Conservation (phyloP, 2,113 vertebrate species). For the Hippocampus mohnikei region DNA sequence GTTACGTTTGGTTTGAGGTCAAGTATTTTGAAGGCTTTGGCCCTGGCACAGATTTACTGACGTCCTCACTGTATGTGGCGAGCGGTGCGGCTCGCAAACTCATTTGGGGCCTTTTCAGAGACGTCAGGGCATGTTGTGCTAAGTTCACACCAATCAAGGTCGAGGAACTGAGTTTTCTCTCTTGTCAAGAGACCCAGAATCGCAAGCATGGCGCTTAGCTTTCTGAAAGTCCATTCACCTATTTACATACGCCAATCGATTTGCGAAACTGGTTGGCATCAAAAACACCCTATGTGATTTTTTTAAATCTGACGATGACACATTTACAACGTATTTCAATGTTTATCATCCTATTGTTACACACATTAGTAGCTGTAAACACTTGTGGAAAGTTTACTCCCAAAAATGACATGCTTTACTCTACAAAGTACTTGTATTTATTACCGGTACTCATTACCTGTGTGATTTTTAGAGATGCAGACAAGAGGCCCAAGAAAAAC, state of each 20-base stretch:
- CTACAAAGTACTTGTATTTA: too few species aligned
- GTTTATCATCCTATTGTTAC: too few species aligned
- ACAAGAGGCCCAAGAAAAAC: too few species aligned
- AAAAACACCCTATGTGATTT: too few species aligned
- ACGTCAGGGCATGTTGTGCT: conserved; percentile 12
- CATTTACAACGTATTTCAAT: too few species aligned
- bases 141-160: conserved; percentile 25
- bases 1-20: conserved; percentile 30
- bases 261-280: too few species aligned
- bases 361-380: too few species aligned
- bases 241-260: too few species aligned
- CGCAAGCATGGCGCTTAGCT: conserved; percentile 7
- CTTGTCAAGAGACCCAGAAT: conserved; percentile 12
- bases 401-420: too few species aligned
- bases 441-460: too few species aligned
- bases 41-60: conserved; percentile 18
- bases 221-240: conserved; percentile 3
- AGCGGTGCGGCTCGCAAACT: conserved; percentile 14
- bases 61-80: conserved; percentile 21
- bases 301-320: too few species aligned
- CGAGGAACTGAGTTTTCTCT: conserved; percentile 5
- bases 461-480: not conserved
- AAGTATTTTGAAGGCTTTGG: conserved; percentile 17
- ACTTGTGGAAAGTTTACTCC: too few species aligned
- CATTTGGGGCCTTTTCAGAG: conserved; percentile 6